A percentile compares a stretch with the other conserved stretches of the same genome.
These are phyloP conservation scores for Cercopithecus mona DNA, from an alignment of 2,113 vertebrate species.

Conservation along the genomic window DNA sequence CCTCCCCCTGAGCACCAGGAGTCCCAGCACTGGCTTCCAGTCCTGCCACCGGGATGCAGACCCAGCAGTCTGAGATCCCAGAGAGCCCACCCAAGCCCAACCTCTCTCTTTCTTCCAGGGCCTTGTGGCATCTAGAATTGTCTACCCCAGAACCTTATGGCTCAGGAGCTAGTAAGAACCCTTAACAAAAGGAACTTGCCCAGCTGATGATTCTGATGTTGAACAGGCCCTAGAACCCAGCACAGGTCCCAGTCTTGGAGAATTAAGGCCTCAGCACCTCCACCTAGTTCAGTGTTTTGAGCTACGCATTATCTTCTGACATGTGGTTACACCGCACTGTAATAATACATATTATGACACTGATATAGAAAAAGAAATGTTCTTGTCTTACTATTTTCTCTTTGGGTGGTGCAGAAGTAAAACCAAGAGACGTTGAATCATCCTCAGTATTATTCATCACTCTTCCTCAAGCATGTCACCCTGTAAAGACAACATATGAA, in stretches of 20 bases:
- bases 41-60: not conserved
- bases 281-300: not conserved
- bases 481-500: not conserved
- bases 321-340: not conserved
- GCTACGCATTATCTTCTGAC: not conserved
- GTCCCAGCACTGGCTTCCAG: not conserved
- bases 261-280: not conserved
- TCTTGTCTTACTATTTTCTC: slow-evolving; percentile 6
- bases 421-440: not conserved
- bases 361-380: not conserved
- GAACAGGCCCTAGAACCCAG: too few relatives aligned
- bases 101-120: not conserved
- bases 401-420: not conserved
- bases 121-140: not conserved
- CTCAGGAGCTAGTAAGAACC: not conserved
- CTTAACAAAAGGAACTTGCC: not conserved
- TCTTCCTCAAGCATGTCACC: slow-evolving; percentile 14
- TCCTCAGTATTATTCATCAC: not conserved
- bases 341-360: not conserved
- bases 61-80: not conserved
- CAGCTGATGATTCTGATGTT: not conserved
- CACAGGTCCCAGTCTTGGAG: too few relatives aligned
- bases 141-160: not conserved
- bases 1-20: not conserved
- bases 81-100: not conserved